A percentile compares a stretch with the other conserved stretches of the same genome.
Evolutionary conservation across 1,140 invertebrate species (phyloP).

Genomic region (Drosophila repletoides): DNA sequence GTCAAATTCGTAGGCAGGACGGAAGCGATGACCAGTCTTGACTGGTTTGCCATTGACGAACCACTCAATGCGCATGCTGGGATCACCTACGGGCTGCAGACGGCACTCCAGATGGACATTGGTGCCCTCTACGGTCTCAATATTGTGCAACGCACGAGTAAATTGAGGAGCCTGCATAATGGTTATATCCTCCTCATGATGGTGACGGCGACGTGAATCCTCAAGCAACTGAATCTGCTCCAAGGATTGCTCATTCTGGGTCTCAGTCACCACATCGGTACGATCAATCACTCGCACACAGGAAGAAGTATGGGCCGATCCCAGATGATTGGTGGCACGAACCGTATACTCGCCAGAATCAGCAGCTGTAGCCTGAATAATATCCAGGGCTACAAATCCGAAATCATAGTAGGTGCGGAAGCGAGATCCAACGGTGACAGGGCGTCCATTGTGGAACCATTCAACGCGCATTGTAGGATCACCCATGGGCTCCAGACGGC

Average conservation of each 20-base stretch:
- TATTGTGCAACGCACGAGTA: slow-evolving; percentile 93
- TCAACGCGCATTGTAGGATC: slow-evolving; percentile 98
- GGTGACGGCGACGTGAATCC: slow-evolving; percentile 89
- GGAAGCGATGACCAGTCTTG: slow-evolving; percentile 95
- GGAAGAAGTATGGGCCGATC: slow-evolving; percentile 94
- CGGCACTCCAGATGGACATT: slow-evolving; percentile 97
- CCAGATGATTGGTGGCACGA: slow-evolving; percentile 95
- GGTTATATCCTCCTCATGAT: slow-evolving; percentile 89
- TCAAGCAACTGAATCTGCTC: slow-evolving; percentile 98
- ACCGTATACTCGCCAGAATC: slow-evolving; percentile 98
- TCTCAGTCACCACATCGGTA: slow-evolving; percentile 95
- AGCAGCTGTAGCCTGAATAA: slow-evolving; percentile 91
- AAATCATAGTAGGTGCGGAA: slow-evolving; percentile 98
- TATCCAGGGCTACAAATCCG: slow-evolving; percentile 95
- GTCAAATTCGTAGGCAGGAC: slow-evolving; percentile 98
- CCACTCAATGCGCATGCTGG: slow-evolving; percentile 98
- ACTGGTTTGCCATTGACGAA: slow-evolving; percentile 95
- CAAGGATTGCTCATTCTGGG: slow-evolving; percentile 96
- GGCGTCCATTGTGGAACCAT: slow-evolving; percentile 96
- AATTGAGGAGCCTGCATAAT: slow-evolving; percentile 93
- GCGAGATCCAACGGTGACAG: slow-evolving; percentile 93
- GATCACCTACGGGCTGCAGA: slow-evolving; percentile 96
- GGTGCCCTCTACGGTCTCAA: slow-evolving; percentile 95
- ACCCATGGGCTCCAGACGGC: slow-evolving; percentile 95
- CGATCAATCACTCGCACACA: slow-evolving; percentile 92